phyloP scores from a whole-genome alignment of 2,113 vertebrate species.

The Taxidea taxus region DNA sequence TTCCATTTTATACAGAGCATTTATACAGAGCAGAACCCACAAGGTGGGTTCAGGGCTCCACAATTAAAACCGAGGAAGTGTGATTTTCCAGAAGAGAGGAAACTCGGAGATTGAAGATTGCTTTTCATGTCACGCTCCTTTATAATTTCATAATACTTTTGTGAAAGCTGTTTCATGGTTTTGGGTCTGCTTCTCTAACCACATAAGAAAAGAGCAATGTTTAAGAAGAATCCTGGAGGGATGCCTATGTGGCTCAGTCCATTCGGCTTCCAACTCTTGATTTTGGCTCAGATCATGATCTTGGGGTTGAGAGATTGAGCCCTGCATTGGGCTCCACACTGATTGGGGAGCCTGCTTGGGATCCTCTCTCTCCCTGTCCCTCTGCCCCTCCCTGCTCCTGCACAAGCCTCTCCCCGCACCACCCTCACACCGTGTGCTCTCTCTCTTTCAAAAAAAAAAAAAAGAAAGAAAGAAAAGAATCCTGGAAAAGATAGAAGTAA shows the following conservation, averaged over 20 bases:
- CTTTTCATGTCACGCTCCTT: background rate
- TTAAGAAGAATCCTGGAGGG: background rate
- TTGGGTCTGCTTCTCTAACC: background rate
- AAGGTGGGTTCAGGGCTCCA: background rate
- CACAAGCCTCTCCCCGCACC: too few relatives aligned
- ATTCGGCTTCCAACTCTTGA: background rate
- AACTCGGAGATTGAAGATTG: background rate
- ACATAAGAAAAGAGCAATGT: background rate
- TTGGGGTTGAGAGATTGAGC: too few relatives aligned
- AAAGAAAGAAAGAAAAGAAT: background rate
- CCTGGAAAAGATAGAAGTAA: background rate
- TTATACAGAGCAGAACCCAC: too few relatives aligned
- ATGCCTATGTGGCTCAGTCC: background rate
- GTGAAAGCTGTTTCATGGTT: background rate
- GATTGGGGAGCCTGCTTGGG: background rate
- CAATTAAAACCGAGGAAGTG: background rate
- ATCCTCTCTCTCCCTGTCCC: background rate
- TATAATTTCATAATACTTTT: background rate
- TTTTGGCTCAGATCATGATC: background rate
- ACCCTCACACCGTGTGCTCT: rapidly evolving
- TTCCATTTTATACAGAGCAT: background rate
- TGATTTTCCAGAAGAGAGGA: background rate
- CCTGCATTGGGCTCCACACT: too few relatives aligned
- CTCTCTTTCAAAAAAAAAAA: background rate
- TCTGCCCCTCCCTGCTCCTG: background rate